phyloP scores from a whole-genome alignment of 2,797 vertebrate species.

The Rachycentron canadum region DNA sequence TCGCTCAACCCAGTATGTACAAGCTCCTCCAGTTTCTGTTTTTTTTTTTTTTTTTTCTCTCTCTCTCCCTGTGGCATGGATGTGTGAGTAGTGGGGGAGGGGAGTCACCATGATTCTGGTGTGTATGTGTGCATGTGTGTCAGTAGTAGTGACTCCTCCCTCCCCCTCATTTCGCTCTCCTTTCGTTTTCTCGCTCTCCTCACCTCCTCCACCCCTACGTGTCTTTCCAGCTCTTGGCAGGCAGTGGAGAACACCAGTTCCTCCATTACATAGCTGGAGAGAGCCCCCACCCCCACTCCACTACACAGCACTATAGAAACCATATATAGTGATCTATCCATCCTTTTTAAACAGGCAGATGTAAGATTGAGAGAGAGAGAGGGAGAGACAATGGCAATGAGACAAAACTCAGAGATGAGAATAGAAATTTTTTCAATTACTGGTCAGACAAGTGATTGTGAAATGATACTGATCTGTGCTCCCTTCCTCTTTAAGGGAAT shows the following conservation, averaged over 20 bases:
- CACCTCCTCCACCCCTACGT: constrained; percentile 60
- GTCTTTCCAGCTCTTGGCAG: constrained; percentile 72
- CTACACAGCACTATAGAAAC: constrained; percentile 49
- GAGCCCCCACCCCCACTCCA: constrained; percentile 47
- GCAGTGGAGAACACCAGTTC: constrained; percentile 69
- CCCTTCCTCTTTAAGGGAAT: not conserved
- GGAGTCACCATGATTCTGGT: constrained; percentile 64
- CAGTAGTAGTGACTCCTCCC: constrained; percentile 69
- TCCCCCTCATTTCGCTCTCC: constrained; percentile 50
- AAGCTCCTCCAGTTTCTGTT: constrained; percentile 57
- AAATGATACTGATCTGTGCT: not conserved
- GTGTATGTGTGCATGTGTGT: constrained; percentile 62
- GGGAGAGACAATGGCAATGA: not conserved
- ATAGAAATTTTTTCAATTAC: not conserved
- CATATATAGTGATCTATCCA: constrained; percentile 25
- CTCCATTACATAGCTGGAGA: constrained; percentile 70
- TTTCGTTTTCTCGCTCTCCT: constrained; percentile 39
- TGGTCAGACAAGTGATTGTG: not conserved
- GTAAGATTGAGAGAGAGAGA: constrained; percentile 12
- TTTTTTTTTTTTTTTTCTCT: constrained; percentile 30
- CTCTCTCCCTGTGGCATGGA: constrained; percentile 41
- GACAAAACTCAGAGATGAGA: not conserved
- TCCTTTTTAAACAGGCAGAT: constrained; percentile 44
- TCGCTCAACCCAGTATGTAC: constrained; percentile 34
- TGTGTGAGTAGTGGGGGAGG: constrained; percentile 79